Evolutionary conservation across 1,140 invertebrate genomes (phyloP).

Genomic region (Polypedilum pembai): DNA sequence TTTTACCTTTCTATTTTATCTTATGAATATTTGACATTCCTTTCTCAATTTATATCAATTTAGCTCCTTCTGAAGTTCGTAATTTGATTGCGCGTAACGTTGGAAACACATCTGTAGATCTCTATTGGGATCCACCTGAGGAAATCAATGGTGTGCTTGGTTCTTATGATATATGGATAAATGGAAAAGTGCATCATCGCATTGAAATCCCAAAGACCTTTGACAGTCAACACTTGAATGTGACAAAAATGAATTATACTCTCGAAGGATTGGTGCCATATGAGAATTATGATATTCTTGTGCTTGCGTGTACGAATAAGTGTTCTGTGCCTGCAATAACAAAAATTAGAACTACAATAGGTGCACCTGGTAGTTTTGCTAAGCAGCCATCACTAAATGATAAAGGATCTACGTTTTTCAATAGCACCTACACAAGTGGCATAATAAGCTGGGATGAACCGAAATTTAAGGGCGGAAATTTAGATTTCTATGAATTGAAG

Average conservation of each 20-base stretch:
- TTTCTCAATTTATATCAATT: constrained; percentile 32
- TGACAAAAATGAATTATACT: constrained; percentile 30
- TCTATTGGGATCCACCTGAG: constrained; percentile 61
- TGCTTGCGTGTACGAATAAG: constrained; percentile 62
- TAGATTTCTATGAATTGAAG: constrained; percentile 52
- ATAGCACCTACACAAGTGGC: constrained; percentile 33
- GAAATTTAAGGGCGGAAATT: constrained; percentile 51
- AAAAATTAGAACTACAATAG: constrained; percentile 51
- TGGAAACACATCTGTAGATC: constrained; percentile 55
- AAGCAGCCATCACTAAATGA: constrained; percentile 46
- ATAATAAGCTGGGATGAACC: constrained; percentile 54
- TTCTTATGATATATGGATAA: constrained; percentile 59
- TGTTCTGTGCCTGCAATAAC: constrained; percentile 50
- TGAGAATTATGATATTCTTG: constrained; percentile 56
- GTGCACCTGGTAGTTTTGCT: constrained; percentile 48
- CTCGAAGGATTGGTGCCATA: constrained; percentile 45
- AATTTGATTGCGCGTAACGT: constrained; percentile 53
- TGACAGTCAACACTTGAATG: background rate
- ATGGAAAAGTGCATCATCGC: constrained; percentile 33
- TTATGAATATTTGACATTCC: constrained; percentile 10
- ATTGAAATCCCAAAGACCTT: constrained; percentile 35
- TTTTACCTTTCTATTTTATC: background rate
- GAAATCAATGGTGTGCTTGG: constrained; percentile 65
- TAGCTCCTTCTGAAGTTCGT: constrained; percentile 48
- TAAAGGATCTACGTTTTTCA: constrained; percentile 42